Evolutionary conservation across 2,113 vertebrate species (phyloP).

Genomic region (Pipa parva): DNA sequence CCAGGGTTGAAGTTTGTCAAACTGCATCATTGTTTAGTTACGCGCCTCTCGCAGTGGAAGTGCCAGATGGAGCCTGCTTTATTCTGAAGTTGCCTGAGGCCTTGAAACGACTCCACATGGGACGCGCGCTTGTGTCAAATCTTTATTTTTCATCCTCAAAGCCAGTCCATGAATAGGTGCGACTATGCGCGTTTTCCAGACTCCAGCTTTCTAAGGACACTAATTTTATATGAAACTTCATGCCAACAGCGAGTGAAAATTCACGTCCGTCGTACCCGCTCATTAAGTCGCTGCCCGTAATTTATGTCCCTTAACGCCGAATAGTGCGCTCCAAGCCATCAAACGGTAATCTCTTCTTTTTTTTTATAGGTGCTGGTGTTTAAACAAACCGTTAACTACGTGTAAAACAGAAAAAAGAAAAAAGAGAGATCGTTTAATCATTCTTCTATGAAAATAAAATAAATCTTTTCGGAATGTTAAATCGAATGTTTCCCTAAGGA

Average conservation of each 20-base stretch:
- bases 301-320: slow-evolving; percentile 64
- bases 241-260: slow-evolving; percentile 68
- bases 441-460: slow-evolving; percentile 52
- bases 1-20: slow-evolving; percentile 90
- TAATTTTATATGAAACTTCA: slow-evolving; percentile 70
- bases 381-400: slow-evolving; percentile 77
- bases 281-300: slow-evolving; percentile 72
- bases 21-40: slow-evolving; percentile 89
- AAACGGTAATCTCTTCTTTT: slow-evolving; percentile 64
- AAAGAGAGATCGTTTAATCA: slow-evolving; percentile 73
- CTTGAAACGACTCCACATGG: slow-evolving; percentile 70
- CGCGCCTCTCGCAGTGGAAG: slow-evolving; percentile 75
- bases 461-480: slow-evolving; percentile 56
- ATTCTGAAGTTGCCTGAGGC: slow-evolving; percentile 74
- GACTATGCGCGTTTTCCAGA: slow-evolving; percentile 66
- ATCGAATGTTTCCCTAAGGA: slow-evolving; percentile 56
- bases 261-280: slow-evolving; percentile 61
- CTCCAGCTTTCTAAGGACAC: slow-evolving; percentile 56
- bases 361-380: slow-evolving; percentile 78
- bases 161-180: slow-evolving; percentile 62
- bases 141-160: slow-evolving; percentile 43
- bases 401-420: slow-evolving; percentile 70
- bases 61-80: slow-evolving; percentile 80
- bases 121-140: slow-evolving; percentile 65
- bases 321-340: slow-evolving; percentile 59